Evolutionary conservation across 2,113 vertebrate species (phyloP).

Genomic region (Proteles cristata): DNA sequence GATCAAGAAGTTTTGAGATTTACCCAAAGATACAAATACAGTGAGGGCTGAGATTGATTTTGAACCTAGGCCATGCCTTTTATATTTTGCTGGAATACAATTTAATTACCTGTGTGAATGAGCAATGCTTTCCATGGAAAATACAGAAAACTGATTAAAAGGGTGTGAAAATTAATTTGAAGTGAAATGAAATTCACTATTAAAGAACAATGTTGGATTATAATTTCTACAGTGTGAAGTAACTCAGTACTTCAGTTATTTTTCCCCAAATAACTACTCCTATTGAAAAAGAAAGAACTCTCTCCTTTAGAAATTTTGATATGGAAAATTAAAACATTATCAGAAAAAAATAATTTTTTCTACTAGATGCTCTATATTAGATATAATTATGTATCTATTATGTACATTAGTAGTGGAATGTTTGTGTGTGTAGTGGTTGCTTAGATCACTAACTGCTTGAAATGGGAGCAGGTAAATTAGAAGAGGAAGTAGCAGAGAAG

Average conservation of each 20-base stretch:
- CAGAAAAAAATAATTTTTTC: background rate
- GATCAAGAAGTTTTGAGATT: conserved; percentile 13
- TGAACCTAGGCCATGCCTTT: background rate
- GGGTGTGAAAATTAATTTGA: background rate
- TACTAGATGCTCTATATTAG: background rate
- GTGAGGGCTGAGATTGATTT: background rate
- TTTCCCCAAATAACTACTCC: background rate
- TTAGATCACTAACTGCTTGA: conserved; percentile 27
- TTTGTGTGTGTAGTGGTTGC: background rate
- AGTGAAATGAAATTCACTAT: background rate
- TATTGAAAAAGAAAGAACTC: background rate
- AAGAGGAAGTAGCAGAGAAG: conserved; percentile 23
- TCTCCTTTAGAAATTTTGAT: background rate
- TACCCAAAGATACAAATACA: conserved; percentile 8
- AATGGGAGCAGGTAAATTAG: background rate
- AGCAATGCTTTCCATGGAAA: background rate
- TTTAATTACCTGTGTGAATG: background rate
- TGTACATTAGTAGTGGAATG: background rate
- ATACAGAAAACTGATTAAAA: conserved; percentile 12
- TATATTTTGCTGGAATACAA: background rate
- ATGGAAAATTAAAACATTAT: background rate
- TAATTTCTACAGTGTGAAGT: background rate
- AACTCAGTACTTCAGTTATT: background rate
- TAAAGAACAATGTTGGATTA: background rate
- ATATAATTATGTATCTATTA: too few relatives aligned